Evolutionary conservation across 2,113 vertebrate species (phyloP).

Genomic region (Hiodon alosoides): DNA sequence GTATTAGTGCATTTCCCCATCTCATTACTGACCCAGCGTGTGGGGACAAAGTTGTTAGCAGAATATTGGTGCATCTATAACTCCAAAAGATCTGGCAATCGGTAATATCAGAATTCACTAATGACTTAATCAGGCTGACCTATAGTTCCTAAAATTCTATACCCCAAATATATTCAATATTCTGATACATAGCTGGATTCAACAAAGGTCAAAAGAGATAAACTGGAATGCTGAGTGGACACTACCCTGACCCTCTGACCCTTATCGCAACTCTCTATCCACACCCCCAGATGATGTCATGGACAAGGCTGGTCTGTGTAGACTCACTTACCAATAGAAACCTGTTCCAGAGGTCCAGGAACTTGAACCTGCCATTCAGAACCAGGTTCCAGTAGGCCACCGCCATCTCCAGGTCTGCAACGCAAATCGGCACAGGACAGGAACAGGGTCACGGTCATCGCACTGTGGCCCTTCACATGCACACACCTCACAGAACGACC

Average conservation of each 20-base stretch:
- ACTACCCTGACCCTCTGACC: neutral
- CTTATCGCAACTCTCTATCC: neutral
- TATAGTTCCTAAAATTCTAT: too few species aligned
- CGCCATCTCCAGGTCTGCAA: slow-evolving; percentile 92
- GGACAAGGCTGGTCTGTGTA: too few species aligned
- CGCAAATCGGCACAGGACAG: slow-evolving; percentile 9
- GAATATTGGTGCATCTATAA: neutral
- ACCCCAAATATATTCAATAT: too few species aligned
- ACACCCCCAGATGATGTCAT: neutral
- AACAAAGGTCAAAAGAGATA: too few species aligned
- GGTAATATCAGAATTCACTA: neutral
- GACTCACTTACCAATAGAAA: slow-evolving; percentile 84
- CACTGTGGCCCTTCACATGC: too few species aligned
- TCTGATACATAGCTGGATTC: too few species aligned
- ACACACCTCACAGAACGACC: too few species aligned
- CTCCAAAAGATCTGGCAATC: neutral
- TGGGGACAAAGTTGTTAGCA: neutral
- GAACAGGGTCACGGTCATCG: neutral
- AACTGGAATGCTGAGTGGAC: too few species aligned
- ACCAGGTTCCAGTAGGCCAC: slow-evolving; percentile 96
- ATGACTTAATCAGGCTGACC: neutral
- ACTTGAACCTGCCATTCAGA: slow-evolving; percentile 88
- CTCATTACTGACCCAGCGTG: too few species aligned
- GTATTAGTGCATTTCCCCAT: too few species aligned
- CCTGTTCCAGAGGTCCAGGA: slow-evolving; percentile 94